phyloP scores from a whole-genome alignment of 2,888 invertebrate species.

The Heliconius sara region DNA sequence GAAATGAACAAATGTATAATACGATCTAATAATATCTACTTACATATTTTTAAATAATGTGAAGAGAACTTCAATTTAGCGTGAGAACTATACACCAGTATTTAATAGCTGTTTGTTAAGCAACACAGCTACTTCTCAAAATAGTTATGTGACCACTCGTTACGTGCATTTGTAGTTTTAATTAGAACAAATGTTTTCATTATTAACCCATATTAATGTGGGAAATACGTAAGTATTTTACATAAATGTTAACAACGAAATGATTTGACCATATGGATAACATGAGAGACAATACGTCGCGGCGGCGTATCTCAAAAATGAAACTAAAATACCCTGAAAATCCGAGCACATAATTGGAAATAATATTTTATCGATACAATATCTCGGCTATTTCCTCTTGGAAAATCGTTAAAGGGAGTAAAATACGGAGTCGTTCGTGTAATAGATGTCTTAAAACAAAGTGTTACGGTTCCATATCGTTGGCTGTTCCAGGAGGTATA shows the following conservation, averaged over 20 bases:
- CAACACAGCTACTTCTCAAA: constrained; percentile 14
- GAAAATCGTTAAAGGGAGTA: constrained; percentile 42
- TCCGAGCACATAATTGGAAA: constrained; percentile 75
- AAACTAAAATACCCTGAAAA: constrained; percentile 55
- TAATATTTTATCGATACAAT: constrained; percentile 76
- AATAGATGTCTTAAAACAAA: constrained; percentile 29
- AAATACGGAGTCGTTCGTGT: constrained; percentile 24
- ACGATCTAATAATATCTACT: neutral
- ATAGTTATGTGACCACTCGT: constrained; percentile 27
- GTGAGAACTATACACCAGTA: constrained; percentile 16
- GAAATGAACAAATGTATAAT: neutral
- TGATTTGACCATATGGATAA: constrained; percentile 37
- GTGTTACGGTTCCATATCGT: constrained; percentile 50
- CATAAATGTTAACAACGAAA: constrained; percentile 42
- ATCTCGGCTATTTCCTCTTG: constrained; percentile 66
- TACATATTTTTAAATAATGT: constrained; percentile 2
- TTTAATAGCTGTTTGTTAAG: constrained; percentile 8
- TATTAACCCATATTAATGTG: constrained; percentile 47
- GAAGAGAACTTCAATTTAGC: constrained; percentile 20
- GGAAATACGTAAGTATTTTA: constrained; percentile 43
- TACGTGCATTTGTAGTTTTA: constrained; percentile 35
- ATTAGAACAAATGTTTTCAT: constrained; percentile 39
- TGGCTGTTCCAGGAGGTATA: constrained; percentile 22
- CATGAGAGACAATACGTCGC: constrained; percentile 18
- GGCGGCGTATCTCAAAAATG: constrained; percentile 38